Conservation (phyloP, 2,797 vertebrate species). For the Coracias cyanogaster region DNA sequence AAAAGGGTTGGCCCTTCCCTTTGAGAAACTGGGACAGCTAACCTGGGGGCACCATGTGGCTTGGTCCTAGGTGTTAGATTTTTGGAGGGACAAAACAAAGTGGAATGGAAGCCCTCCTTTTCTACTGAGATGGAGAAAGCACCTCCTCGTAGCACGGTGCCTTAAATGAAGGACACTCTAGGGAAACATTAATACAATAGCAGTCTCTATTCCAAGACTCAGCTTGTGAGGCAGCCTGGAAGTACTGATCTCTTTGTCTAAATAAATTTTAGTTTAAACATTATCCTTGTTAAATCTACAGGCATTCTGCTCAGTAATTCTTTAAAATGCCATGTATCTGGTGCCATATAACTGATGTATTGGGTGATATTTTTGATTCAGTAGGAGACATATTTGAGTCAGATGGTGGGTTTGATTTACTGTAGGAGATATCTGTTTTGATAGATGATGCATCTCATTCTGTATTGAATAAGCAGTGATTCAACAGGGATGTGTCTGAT, state of each 20-base stretch:
- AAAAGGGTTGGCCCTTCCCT: neutral
- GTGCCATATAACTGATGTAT: constrained; percentile 70
- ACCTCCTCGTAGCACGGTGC: neutral
- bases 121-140: neutral
- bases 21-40: neutral
- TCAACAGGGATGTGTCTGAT: constrained; percentile 77
- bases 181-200: neutral
- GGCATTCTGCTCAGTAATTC: constrained; percentile 46
- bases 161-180: neutral
- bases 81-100: neutral
- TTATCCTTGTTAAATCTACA: constrained; percentile 45
- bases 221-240: neutral
- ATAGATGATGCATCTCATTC: constrained; percentile 78
- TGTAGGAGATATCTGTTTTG: constrained; percentile 72
- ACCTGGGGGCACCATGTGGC: neutral
- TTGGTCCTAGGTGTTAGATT: neutral
- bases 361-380: constrained; percentile 75
- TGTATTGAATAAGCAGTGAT: constrained; percentile 78
- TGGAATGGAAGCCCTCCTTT: neutral
- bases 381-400: constrained; percentile 64
- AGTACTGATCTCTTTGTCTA: constrained; percentile 35
- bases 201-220: neutral
- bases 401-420: constrained; percentile 77
- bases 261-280: constrained; percentile 62
- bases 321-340: constrained; percentile 71